These are phyloP conservation scores for Thaumatotibia leucotreta DNA, from an alignment of 1,140 invertebrate species.

Conservation along the genomic window DNA sequence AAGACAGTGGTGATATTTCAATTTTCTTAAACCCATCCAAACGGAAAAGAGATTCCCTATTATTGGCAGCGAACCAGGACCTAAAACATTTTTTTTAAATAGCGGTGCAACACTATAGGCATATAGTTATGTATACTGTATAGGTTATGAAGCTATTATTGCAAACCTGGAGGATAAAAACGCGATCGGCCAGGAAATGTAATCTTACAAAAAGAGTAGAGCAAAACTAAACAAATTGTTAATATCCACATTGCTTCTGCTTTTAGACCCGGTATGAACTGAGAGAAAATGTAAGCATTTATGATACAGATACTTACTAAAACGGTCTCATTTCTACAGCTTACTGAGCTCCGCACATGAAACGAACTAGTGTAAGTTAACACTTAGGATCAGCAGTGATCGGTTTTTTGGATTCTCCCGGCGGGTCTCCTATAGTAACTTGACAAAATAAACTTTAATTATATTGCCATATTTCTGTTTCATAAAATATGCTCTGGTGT, in stretches of 20 bases:
- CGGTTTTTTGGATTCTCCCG: too few species aligned
- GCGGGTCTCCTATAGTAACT: neutral
- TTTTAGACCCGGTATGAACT: neutral
- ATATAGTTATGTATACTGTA: too few species aligned
- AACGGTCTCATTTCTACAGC: neutral
- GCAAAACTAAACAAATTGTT: conserved; percentile 32
- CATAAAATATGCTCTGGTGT: too few species aligned
- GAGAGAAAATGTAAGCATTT: neutral
- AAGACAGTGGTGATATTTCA: conserved; percentile 48
- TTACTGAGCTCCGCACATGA: neutral
- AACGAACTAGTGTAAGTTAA: neutral
- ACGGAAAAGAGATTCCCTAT: conserved; percentile 53
- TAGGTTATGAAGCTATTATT: neutral
- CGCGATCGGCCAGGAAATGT: conserved; percentile 21
- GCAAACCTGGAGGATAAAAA: conserved; percentile 41
- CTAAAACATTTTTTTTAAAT: conserved; percentile 31
- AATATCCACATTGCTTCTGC: conserved; percentile 35
- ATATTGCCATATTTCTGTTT: too few species aligned
- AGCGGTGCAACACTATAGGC: too few species aligned
- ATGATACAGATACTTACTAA: neutral
- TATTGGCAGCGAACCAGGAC: conserved; percentile 48
- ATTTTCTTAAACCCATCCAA: conserved; percentile 39
- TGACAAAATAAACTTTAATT: too few species aligned
- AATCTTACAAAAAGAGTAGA: conserved; percentile 25
- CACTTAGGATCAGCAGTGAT: neutral